These are phyloP conservation scores for Plutella xylostella DNA, from an alignment of 2,888 invertebrate genomes.

Conservation along the genomic window DNA sequence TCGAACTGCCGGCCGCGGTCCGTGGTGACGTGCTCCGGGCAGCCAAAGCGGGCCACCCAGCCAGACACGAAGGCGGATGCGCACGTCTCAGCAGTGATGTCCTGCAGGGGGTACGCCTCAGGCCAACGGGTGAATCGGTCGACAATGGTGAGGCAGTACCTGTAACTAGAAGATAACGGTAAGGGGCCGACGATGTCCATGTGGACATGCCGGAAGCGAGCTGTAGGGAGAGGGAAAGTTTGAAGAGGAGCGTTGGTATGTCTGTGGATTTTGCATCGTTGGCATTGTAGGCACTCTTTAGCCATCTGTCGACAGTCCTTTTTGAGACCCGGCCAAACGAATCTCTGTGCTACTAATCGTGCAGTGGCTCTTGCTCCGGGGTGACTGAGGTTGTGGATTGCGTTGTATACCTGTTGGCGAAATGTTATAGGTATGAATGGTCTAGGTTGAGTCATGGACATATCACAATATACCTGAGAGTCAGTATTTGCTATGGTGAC, in stretches of 20 bases:
- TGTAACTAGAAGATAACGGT: conserved; percentile 24
- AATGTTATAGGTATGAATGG: conserved; percentile 14
- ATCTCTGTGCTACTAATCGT: conserved; percentile 15
- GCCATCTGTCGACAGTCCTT: conserved; percentile 22
- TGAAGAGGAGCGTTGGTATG: conserved; percentile 19
- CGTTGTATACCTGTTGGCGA: conserved; percentile 10
- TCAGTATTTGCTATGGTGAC: neutral
- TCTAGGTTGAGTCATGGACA: conserved; percentile 3
- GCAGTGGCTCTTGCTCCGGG: conserved; percentile 14
- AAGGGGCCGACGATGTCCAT: conserved; percentile 45
- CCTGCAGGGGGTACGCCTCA: conserved; percentile 25
- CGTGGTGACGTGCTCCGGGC: conserved; percentile 27
- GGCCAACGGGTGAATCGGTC: conserved; percentile 32
- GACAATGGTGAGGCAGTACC: conserved; percentile 31
- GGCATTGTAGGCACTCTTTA: conserved; percentile 25
- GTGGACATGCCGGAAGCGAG: conserved; percentile 37
- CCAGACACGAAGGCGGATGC: conserved; percentile 25
- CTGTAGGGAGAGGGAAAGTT: conserved; percentile 17
- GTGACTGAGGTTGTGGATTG: conserved; percentile 15
- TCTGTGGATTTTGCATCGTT: conserved; percentile 26
- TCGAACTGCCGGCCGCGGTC: conserved; percentile 39
- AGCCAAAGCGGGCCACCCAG: conserved; percentile 38
- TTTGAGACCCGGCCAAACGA: conserved; percentile 18
- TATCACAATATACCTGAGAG: neutral
- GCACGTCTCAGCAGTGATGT: conserved; percentile 28